Percentiles rank a stretch among this genome's conserved stretches.
phyloP scores from a whole-genome alignment of 2,888 invertebrate species.

The Tholera decimalis region DNA sequence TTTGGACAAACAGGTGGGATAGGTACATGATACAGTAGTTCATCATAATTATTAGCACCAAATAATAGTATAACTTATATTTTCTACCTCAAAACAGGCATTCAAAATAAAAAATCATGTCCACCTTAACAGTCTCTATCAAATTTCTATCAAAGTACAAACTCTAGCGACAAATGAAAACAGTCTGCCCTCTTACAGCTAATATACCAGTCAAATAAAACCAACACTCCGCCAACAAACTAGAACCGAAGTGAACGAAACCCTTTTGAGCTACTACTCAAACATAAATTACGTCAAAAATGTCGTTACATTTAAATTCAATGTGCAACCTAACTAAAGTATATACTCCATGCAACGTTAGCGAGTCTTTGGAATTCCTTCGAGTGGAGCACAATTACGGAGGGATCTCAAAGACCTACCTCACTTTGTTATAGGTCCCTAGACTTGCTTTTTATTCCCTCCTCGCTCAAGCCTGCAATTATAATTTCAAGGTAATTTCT shows the following conservation, averaged over 20 bases:
- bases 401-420: slow-evolving; percentile 51
- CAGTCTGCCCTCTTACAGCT: not conserved
- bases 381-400: slow-evolving; percentile 58
- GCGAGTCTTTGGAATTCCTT: slow-evolving; percentile 35
- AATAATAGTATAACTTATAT: too few relatives aligned
- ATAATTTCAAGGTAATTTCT: slow-evolving; percentile 61
- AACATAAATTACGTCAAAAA: slow-evolving; percentile 31
- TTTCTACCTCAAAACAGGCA: too few relatives aligned
- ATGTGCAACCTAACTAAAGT: slow-evolving; percentile 32
- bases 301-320: slow-evolving; percentile 30
- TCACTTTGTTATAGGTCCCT: slow-evolving; percentile 47
- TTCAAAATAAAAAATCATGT: too few relatives aligned
- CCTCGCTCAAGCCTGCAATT: slow-evolving; percentile 51
- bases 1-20: too few relatives aligned
- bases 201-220: not conserved
- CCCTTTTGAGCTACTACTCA: slow-evolving; percentile 19
- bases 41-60: too few relatives aligned
- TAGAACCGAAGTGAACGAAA: not conserved
- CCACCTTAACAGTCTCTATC: too few relatives aligned
- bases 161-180: not conserved
- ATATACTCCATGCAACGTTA: slow-evolving; percentile 40
- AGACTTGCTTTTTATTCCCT: slow-evolving; percentile 46
- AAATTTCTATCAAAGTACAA: not conserved
- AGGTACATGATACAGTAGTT: too few relatives aligned
- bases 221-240: not conserved